Evolutionary conservation across 2,888 invertebrate species (phyloP), one percentile per base, ranked within the genome.

Genomic region (Drosophila paranaensis): DNA sequence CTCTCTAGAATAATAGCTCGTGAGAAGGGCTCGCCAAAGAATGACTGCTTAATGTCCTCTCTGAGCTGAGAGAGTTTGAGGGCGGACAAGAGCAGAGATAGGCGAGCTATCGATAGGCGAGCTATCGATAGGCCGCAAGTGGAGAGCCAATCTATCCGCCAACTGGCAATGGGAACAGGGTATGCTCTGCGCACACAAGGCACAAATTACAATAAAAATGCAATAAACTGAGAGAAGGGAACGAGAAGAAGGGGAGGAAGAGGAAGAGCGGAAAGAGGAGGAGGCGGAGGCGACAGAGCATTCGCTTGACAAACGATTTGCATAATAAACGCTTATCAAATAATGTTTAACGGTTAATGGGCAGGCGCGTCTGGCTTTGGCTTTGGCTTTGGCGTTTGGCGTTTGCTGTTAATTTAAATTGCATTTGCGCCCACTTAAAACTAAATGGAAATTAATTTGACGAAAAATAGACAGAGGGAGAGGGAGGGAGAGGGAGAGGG

Each of bases 391-490:
- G 30, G 8, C 30, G n/a, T 30, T 4, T 30, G 30, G 30, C 30
- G 48, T 33, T 70, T 81, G 84, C 81, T 87, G 81, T 84, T 85
- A 80, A 87, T 87, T 87, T 84, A 78, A 85, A 85, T 85, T 85
- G 84, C 82, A 87, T 85, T 87, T 87, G 74, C 84, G 88, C 84
- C 88, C 84, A 82, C 88, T 84, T 82, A 78, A 80, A 84, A 85
- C 80, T 80, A 84, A 85, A 85, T 87, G 84, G 78, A 80, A 85
- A 85, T 85, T 85, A 85, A 85, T 85, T 83, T 86, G 78, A 81
- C 68, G 65, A 74, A 70, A 60, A 70, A 60, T 53, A 67, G 58
- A 62, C 58, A 73, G 45, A 60, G 61, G 4, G 11, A 16, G 46
- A 40, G 45, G 65, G n/a, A 14, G 8, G 9, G 20, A 0, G 20